Evolutionary conservation across 1,140 invertebrate species (phyloP).

Genomic region (Thaumetopoea pityocampa): DNA sequence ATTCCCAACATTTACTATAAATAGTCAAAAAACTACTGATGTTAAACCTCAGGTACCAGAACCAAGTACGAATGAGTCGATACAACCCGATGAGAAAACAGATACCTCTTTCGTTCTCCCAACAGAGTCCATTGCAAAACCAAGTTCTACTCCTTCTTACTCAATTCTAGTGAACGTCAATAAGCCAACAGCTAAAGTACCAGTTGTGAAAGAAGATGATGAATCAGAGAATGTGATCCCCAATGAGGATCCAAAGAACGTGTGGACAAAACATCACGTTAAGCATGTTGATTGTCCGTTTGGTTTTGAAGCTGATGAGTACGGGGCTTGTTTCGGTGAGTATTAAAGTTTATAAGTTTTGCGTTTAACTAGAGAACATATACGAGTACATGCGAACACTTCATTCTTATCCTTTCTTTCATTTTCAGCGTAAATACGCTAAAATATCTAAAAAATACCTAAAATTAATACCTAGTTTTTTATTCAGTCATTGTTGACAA

Average conservation of each 20-base stretch:
- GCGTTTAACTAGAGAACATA: too few relatives aligned
- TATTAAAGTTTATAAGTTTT: slow-evolving; percentile 5
- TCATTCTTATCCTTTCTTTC: too few relatives aligned
- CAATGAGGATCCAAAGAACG: slow-evolving; percentile 47
- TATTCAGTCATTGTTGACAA: too few relatives aligned
- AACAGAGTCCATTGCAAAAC: slow-evolving; percentile 9
- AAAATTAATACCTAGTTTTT: too few relatives aligned
- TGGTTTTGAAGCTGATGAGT: slow-evolving; percentile 75
- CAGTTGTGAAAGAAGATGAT: slow-evolving; percentile 37
- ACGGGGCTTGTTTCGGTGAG: slow-evolving; percentile 63
- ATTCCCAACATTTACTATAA: too few relatives aligned
- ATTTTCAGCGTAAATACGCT: too few relatives aligned
- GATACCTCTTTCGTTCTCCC: slow-evolving; percentile 30
- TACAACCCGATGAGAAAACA: slow-evolving; percentile 19
- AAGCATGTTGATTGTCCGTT: slow-evolving; percentile 55
- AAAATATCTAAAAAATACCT: too few relatives aligned
- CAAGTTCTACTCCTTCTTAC: slow-evolving; percentile 30
- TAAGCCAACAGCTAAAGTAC: slow-evolving; percentile 35
- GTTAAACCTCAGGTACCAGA: background rate
- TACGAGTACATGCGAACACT: too few relatives aligned
- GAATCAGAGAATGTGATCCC: slow-evolving; percentile 48
- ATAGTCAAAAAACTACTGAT: too few relatives aligned
- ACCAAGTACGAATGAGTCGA: slow-evolving; percentile 9
- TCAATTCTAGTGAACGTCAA: slow-evolving; percentile 36
- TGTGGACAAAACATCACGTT: slow-evolving; percentile 48